A percentile compares a stretch with the other conserved stretches of the same genome.
Evolutionary conservation across 2,888 invertebrate species (phyloP).

Genomic region (Autographa pulchrina): DNA sequence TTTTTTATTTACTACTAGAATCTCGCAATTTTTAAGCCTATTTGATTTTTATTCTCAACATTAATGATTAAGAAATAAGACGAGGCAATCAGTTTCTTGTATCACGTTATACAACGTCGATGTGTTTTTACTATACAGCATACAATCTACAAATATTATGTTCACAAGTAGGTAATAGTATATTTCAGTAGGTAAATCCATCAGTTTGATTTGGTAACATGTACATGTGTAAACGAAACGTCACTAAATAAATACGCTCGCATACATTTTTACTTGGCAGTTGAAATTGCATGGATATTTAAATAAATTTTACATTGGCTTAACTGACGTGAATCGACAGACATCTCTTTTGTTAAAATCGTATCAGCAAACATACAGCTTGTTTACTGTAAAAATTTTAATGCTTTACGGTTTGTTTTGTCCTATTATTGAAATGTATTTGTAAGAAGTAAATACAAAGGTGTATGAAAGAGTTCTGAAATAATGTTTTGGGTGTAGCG

Average conservation of each 20-base stretch:
- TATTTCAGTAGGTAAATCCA: constrained; percentile 21
- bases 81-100: too few species aligned
- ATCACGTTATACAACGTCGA: too few species aligned
- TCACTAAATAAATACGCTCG: constrained; percentile 35
- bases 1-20: too few species aligned
- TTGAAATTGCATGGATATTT: constrained; percentile 44
- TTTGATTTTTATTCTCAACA: too few species aligned
- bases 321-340: constrained; percentile 38
- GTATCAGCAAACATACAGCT: constrained; percentile 17
- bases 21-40: too few species aligned
- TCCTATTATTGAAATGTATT: constrained; percentile 29
- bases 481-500: background rate
- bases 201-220: constrained; percentile 6
- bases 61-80: too few species aligned
- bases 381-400: constrained; percentile 30
- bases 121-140: background rate
- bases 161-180: constrained; percentile 12
- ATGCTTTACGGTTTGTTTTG: constrained; percentile 29
- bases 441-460: background rate
- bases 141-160: constrained; percentile 20
- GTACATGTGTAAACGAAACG: constrained; percentile 30
- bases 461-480: background rate
- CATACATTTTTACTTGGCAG: constrained; percentile 33
- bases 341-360: constrained; percentile 38
- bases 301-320: constrained; percentile 44